Evolutionary conservation across 2,797 vertebrate genomes (phyloP).

Genomic region (Enteromius paludinosus): DNA sequence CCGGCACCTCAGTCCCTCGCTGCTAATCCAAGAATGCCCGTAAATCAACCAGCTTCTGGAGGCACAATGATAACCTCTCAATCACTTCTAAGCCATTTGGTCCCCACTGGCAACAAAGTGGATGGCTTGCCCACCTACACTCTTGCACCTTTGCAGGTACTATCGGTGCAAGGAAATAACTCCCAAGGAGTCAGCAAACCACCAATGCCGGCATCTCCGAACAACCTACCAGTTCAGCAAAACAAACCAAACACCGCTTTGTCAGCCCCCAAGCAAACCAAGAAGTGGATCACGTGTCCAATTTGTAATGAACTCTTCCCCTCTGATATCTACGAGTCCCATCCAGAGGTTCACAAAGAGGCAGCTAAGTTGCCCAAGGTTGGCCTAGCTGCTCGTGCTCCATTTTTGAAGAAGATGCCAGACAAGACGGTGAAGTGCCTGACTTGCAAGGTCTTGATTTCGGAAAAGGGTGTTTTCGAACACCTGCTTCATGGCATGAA

Average conservation of each 20-base stretch:
- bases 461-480: slow-evolving; percentile 88
- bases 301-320: slow-evolving; percentile 97
- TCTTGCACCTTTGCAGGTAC: slow-evolving; percentile 85
- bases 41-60: slow-evolving; percentile 80
- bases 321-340: slow-evolving; percentile 91
- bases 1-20: slow-evolving; percentile 77
- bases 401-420: slow-evolving; percentile 91
- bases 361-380: slow-evolving; percentile 71
- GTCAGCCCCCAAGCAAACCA: slow-evolving; percentile 79
- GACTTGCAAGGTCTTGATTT: slow-evolving; percentile 86
- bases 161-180: slow-evolving; percentile 75
- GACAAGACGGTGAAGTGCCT: slow-evolving; percentile 91
- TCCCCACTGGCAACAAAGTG: slow-evolving; percentile 92
- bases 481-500: slow-evolving; percentile 93
- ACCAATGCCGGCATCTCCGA: slow-evolving; percentile 79
- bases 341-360: slow-evolving; percentile 90
- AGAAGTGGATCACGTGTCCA: slow-evolving; percentile 96
- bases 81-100: slow-evolving; percentile 89
- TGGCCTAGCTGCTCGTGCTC: slow-evolving; percentile 86
- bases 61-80: slow-evolving; percentile 87
- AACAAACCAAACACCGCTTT: slow-evolving; percentile 70
- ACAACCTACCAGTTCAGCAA: slow-evolving; percentile 73
- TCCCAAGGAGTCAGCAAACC: slow-evolving; percentile 72
- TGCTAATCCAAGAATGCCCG: slow-evolving; percentile 75
- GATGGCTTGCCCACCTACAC: slow-evolving; percentile 96